Evolutionary conservation across 37 sponge, comb jelly and placozoan genomes (phyloP).

Genomic region (Tethya wilhelma): DNA sequence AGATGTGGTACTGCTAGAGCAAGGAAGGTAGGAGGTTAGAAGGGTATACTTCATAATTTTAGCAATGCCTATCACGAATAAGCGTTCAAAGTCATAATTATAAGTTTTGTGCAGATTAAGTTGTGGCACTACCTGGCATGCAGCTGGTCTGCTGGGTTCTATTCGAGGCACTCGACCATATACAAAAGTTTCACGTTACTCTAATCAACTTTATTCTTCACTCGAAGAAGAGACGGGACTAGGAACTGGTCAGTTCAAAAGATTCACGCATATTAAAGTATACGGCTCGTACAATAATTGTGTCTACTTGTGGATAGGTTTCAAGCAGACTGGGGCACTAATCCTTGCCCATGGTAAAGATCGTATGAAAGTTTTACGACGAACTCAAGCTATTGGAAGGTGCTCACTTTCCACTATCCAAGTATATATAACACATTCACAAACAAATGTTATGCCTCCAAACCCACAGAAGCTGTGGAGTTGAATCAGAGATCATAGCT

Average conservation of each 20-base stretch:
- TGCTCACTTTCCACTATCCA: too few relatives aligned
- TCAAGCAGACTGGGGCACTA: too few relatives aligned
- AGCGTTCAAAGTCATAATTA: neutral
- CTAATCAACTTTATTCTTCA: constrained; percentile 15
- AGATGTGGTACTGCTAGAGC: constrained; percentile 70
- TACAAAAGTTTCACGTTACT: constrained; percentile 12
- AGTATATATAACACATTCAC: too few relatives aligned
- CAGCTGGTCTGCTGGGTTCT: constrained; percentile 71
- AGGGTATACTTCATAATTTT: constrained; percentile 7
- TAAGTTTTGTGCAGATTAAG: constrained; percentile 14
- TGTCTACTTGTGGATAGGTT: too few relatives aligned
- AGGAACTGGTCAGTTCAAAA: constrained; percentile 46
- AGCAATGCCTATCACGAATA: neutral
- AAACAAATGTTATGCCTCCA: too few relatives aligned
- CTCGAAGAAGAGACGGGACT: constrained; percentile 56
- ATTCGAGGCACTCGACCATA: constrained; percentile 12
- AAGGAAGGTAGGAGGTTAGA: constrained; percentile 41
- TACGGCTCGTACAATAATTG: too few relatives aligned
- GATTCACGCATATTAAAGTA: too few relatives aligned
- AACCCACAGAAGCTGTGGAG: constrained; percentile 53
- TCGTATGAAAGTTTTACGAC: too few relatives aligned
- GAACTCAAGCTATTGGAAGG: too few relatives aligned
- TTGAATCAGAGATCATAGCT: constrained; percentile 67
- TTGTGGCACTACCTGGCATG: constrained; percentile 84
- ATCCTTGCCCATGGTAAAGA: too few relatives aligned